phyloP scores from a whole-genome alignment of 2,113 vertebrate genomes.

The Pipa parva region DNA sequence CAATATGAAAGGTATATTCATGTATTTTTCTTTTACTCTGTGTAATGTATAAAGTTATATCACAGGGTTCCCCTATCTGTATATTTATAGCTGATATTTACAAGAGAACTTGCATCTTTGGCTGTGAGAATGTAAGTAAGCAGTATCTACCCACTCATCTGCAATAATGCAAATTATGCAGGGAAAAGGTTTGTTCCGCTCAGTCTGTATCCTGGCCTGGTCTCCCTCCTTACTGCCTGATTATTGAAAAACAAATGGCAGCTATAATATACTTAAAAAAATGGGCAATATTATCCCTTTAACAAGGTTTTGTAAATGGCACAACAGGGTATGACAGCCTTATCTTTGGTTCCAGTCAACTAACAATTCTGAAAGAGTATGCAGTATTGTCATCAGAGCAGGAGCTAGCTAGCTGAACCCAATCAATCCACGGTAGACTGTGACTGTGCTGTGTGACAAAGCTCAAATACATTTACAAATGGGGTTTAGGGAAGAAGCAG shows the following conservation, averaged over 20 bases:
- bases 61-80: no score
- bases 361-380: conserved; percentile 93
- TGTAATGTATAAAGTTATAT: no score
- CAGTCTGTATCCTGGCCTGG: no score
- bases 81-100: no score
- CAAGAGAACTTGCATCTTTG: no score
- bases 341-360: conserved; percentile 93
- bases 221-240: not conserved
- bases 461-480: conserved; percentile 99
- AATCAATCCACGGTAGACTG: conserved; percentile 97
- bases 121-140: no score
- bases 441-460: conserved; percentile 94
- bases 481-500: conserved; percentile 96
- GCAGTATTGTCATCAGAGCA: conserved; percentile 96
- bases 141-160: no score
- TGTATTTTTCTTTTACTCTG: no score
- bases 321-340: conserved; percentile 77
- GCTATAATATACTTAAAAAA: not conserved
- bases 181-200: no score
- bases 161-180: no score
- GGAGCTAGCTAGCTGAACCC: conserved; percentile 85
- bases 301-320: conserved; percentile 77
- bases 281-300: conserved; percentile 46
- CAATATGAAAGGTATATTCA: no score
- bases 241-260: not conserved